Conservation (phyloP, 2,113 vertebrate species). For the Apus apus region DNA sequence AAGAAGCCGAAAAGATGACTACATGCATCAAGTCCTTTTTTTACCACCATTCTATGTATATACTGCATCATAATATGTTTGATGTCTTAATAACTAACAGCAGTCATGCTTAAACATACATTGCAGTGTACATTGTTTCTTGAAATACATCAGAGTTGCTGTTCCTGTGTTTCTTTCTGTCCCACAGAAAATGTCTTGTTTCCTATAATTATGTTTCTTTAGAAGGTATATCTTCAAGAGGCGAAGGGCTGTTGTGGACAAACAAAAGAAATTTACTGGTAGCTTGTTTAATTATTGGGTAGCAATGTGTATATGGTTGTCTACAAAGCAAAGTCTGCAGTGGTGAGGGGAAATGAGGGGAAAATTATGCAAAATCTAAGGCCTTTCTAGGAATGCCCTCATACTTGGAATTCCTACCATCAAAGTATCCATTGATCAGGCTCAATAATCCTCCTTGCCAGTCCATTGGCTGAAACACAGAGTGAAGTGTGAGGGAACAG, state of each 20-base stretch:
- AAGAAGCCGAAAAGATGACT: neutral
- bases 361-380: neutral
- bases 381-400: neutral
- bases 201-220: neutral
- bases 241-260: neutral
- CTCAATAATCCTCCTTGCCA: neutral
- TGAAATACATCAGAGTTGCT: neutral
- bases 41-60: neutral
- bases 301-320: neutral
- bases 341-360: neutral
- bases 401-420: neutral
- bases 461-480: neutral
- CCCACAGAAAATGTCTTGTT: neutral
- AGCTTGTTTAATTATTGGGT: neutral
- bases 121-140: neutral
- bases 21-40: neutral
- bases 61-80: neutral
- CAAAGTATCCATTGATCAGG: neutral
- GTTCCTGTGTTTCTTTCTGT: neutral
- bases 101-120: neutral
- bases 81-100: neutral
- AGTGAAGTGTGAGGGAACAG: neutral
- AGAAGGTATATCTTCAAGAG: neutral
- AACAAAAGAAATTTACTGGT: neutral
- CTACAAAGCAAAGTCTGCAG: neutral